Evolutionary conservation across 2,113 vertebrate genomes (phyloP).

Genomic region (Neopipo cinnamomea): DNA sequence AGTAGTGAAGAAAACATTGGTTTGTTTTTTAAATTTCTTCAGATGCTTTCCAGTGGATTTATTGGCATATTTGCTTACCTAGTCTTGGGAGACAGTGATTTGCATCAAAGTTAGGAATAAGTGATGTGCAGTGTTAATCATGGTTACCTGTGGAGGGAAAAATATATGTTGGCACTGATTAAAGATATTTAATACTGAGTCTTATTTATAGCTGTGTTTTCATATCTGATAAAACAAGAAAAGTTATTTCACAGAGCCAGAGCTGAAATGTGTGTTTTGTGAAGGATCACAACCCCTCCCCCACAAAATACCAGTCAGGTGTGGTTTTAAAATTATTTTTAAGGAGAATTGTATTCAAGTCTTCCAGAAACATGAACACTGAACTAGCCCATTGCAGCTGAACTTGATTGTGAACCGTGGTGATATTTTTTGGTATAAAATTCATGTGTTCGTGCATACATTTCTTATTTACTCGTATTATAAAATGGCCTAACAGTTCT

Average conservation of each 20-base stretch:
- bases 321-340: neutral
- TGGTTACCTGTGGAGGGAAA: neutral
- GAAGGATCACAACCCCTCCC: neutral
- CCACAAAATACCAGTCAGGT: neutral
- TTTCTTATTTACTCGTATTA: neutral
- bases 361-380: neutral
- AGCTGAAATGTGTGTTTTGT: neutral
- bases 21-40: slow-evolving; percentile 6
- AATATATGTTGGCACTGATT: neutral
- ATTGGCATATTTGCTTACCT: slow-evolving; percentile 21
- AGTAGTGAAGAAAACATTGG: slow-evolving; percentile 7
- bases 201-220: neutral
- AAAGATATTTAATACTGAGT: neutral
- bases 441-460: accelerated
- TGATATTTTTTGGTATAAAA: neutral
- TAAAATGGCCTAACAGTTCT: neutral
- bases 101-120: slow-evolving; percentile 8
- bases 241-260: neutral
- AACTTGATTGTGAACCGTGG: neutral
- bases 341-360: neutral
- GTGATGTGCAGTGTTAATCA: slow-evolving; percentile 4
- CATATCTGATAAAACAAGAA: neutral
- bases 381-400: neutral
- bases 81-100: slow-evolving; percentile 27
- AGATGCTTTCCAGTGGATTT: slow-evolving; percentile 39